These are phyloP conservation scores for Opisthograptis luteolata DNA, from an alignment of 2,888 invertebrate species.

Conservation along the genomic window DNA sequence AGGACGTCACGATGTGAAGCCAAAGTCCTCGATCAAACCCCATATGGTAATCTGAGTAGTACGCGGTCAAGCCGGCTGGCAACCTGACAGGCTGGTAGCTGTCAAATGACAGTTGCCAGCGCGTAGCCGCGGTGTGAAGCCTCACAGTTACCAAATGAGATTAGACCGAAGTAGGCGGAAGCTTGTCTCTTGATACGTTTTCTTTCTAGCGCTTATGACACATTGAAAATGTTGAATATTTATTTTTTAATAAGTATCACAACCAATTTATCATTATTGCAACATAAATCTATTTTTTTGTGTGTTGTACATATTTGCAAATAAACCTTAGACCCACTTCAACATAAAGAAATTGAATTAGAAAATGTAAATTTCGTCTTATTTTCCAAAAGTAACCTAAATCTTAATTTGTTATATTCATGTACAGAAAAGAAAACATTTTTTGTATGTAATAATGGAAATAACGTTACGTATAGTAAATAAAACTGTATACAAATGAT, in stretches of 20 bases:
- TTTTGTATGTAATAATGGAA: too few relatives aligned
- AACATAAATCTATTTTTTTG: too few relatives aligned
- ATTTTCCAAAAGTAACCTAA: too few relatives aligned
- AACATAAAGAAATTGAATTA: too few relatives aligned
- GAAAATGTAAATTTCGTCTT: too few relatives aligned
- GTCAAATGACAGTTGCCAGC: conserved; percentile 47
- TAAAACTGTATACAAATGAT: not conserved
- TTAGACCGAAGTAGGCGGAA: conserved; percentile 89
- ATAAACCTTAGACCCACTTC: too few relatives aligned
- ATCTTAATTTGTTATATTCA: too few relatives aligned
- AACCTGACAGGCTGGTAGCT: conserved; percentile 39
- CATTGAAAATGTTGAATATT: not conserved
- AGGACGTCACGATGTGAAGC: conserved; percentile 81
- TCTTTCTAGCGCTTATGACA: not conserved
- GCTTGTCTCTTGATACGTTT: conserved; percentile 52
- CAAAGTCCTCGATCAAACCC: conserved; percentile 88
- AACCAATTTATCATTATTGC: too few relatives aligned
- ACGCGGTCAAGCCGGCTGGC: conserved; percentile 52
- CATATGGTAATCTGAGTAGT: conserved; percentile 93
- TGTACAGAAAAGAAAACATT: too few relatives aligned
- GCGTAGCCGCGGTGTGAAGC: conserved; percentile 66
- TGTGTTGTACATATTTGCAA: too few relatives aligned
- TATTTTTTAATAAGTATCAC: too few relatives aligned
- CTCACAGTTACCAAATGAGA: conserved; percentile 99
- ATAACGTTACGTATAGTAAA: not conserved